phyloP scores from a whole-genome alignment of 2,797 vertebrate genomes.

The Amblyopsis hoosieri region DNA sequence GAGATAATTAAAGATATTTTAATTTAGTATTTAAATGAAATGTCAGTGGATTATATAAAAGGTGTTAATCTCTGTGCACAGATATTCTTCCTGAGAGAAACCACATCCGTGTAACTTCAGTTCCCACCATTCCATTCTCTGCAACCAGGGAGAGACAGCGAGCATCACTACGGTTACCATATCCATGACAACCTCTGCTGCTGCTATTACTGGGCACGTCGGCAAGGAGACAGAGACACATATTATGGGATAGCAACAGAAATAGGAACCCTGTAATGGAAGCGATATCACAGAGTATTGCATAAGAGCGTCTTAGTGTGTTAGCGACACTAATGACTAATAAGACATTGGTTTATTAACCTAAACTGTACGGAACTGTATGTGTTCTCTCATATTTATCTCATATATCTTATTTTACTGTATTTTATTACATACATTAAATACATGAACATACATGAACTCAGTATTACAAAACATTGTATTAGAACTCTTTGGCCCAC shows the following conservation, averaged over 20 bases:
- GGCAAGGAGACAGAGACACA: conserved; percentile 69
- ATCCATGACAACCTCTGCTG: conserved; percentile 80
- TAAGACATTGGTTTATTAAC: conserved; percentile 22
- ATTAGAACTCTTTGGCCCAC: no score
- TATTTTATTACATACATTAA: no score
- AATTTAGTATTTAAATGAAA: no score
- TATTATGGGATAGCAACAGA: conserved; percentile 72
- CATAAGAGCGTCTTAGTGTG: conserved; percentile 58
- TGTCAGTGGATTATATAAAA: no score
- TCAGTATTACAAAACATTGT: no score
- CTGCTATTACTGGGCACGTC: conserved; percentile 73
- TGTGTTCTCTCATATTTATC: no score
- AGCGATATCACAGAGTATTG: conserved; percentile 66
- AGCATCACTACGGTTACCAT: conserved; percentile 80
- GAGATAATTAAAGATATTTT: no score
- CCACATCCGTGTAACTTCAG: conserved; percentile 44
- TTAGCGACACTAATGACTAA: not conserved
- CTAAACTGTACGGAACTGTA: not conserved
- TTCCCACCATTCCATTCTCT: conserved; percentile 56
- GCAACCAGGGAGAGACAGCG: conserved; percentile 71
- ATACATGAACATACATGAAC: no score
- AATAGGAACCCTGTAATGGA: conserved; percentile 67
- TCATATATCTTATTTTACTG: no score
- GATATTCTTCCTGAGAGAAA: conserved; percentile 32
- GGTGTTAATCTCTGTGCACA: conserved; percentile 9